Conservation (phyloP, 2,888 invertebrate species). For the Oxyteleia sp. region DNA sequence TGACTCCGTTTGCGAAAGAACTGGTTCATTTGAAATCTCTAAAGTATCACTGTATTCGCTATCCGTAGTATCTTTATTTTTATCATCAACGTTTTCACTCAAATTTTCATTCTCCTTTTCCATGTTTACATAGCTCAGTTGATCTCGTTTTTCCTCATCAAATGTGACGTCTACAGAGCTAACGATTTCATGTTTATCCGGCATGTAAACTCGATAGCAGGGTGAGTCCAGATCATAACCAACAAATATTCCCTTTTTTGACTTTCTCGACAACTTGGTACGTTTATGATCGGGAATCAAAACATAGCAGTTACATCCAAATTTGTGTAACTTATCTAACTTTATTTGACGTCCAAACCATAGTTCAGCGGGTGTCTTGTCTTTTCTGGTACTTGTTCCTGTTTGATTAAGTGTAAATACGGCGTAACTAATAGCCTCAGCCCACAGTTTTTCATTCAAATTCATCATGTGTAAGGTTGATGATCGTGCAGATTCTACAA, state of each 20-base stretch:
- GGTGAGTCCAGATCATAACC: slow-evolving; percentile 75
- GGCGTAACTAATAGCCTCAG: background rate
- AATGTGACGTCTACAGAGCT: slow-evolving; percentile 72
- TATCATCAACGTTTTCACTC: background rate
- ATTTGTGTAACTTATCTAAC: background rate
- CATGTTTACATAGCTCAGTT: too few relatives aligned
- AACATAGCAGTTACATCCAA: background rate
- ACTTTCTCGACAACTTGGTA: background rate
- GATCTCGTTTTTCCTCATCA: too few relatives aligned
- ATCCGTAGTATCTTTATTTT: too few relatives aligned
- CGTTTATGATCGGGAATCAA: background rate
- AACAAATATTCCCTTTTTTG: slow-evolving; percentile 60
- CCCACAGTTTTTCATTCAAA: background rate
- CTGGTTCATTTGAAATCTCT: too few relatives aligned
- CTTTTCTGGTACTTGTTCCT: background rate
- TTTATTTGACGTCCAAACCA: background rate
- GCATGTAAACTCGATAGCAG: slow-evolving; percentile 68
- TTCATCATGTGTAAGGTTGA: background rate
- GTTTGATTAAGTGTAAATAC: background rate
- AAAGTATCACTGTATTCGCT: too few relatives aligned
- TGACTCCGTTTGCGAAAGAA: too few relatives aligned
- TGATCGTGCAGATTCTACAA: background rate
- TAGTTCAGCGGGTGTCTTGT: background rate
- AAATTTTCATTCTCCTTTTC: slow-evolving; percentile 2
- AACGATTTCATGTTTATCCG: slow-evolving; percentile 64